Evolutionary conservation across 1,140 invertebrate genomes (phyloP).

Genomic region (Zelostemma sp.): DNA sequence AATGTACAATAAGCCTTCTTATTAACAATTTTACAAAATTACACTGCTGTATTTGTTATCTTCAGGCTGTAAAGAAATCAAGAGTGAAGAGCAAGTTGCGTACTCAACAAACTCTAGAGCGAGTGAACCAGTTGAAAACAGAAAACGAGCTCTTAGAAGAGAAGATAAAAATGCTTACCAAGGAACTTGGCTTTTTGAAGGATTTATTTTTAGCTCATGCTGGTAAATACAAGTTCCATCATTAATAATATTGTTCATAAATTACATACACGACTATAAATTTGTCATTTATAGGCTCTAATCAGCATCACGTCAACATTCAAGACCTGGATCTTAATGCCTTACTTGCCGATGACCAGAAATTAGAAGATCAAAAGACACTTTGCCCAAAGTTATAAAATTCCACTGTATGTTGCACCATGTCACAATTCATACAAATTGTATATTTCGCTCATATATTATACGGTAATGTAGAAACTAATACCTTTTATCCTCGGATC

Average conservation of each 20-base stretch:
- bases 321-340: slow-evolving; percentile 64
- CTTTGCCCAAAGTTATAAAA: too few species aligned
- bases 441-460: too few species aligned
- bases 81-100: slow-evolving; percentile 87
- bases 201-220: slow-evolving; percentile 88
- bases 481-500: too few species aligned
- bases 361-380: slow-evolving; percentile 21
- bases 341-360: slow-evolving; percentile 58
- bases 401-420: too few species aligned
- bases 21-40: slow-evolving; percentile 10
- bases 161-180: slow-evolving; percentile 87
- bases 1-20: too few species aligned
- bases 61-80: slow-evolving; percentile 88
- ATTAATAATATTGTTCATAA: background rate
- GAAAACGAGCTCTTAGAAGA: slow-evolving; percentile 89
- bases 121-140: slow-evolving; percentile 82
- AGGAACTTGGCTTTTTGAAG: slow-evolving; percentile 88
- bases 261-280: background rate
- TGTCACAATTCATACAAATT: too few species aligned
- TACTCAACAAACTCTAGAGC: slow-evolving; percentile 83
- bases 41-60: slow-evolving; percentile 25
- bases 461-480: too few species aligned
- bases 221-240: slow-evolving; percentile 65
- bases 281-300: slow-evolving; percentile 57
- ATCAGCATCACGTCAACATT: slow-evolving; percentile 56